Conservation (phyloP, 2,888 invertebrate genomes). For the Adela reaumurella region DNA sequence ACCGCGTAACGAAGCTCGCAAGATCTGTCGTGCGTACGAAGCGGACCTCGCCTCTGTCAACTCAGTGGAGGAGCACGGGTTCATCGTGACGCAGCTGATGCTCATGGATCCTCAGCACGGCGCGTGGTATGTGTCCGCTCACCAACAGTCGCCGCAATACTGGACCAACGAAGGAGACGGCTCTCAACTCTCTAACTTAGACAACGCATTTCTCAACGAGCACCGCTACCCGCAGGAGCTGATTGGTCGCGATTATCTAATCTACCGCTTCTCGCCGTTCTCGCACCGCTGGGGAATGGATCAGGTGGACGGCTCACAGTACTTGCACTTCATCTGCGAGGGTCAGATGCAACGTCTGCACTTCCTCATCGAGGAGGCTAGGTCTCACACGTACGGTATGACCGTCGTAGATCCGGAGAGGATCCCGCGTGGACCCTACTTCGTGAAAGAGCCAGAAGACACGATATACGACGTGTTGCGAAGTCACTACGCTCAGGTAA, state of each 20-base stretch:
- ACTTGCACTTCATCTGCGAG: slow-evolving; percentile 84
- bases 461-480: slow-evolving; percentile 79
- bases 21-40: slow-evolving; percentile 79
- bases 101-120: slow-evolving; percentile 81
- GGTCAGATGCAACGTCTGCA: slow-evolving; percentile 71
- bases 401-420: slow-evolving; percentile 75
- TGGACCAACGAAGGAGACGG: slow-evolving; percentile 85
- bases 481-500: slow-evolving; percentile 73
- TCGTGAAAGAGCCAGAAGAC: slow-evolving; percentile 79
- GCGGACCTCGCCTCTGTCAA: slow-evolving; percentile 79
- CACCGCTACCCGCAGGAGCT: slow-evolving; percentile 33
- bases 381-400: slow-evolving; percentile 82
- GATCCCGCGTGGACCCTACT: slow-evolving; percentile 85
- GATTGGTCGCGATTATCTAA: slow-evolving; percentile 68
- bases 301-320: slow-evolving; percentile 73
- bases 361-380: slow-evolving; percentile 67
- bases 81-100: slow-evolving; percentile 77
- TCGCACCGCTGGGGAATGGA: slow-evolving; percentile 82
- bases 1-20: slow-evolving; percentile 74
- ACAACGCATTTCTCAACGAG: slow-evolving; percentile 77
- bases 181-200: slow-evolving; percentile 71
- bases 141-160: slow-evolving; percentile 67
- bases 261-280: slow-evolving; percentile 70
- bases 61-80: slow-evolving; percentile 81
- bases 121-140: slow-evolving; percentile 82